phyloP scores from a whole-genome alignment of 2,888 invertebrate genomes.

The Biston betularia region DNA sequence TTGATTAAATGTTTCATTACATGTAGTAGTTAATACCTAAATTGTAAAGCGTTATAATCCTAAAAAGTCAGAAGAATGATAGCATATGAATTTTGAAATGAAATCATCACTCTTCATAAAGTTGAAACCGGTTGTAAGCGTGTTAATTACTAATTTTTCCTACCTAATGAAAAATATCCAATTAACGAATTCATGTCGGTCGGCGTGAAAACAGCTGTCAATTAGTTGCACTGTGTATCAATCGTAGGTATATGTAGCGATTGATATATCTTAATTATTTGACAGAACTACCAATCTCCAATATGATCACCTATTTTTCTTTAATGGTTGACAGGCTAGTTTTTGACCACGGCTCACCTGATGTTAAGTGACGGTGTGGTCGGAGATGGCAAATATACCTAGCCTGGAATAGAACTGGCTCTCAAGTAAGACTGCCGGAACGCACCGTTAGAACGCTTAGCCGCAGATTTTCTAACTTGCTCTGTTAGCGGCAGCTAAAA shows the following conservation, averaged over 20 bases:
- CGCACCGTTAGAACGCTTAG: no score
- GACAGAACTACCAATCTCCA: constrained; percentile 1
- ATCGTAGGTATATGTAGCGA: constrained; percentile 7
- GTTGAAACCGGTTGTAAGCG: constrained; percentile 2
- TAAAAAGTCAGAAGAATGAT: not conserved
- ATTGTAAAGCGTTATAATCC: not conserved
- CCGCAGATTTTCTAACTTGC: no score
- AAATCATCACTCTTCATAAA: not conserved
- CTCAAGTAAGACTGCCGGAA: no score
- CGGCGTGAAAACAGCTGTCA: constrained; percentile 10
- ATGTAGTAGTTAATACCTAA: no score
- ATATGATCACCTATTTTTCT: not conserved
- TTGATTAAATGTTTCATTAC: no score
- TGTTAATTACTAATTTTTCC: constrained; percentile 13
- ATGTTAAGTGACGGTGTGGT: no score
- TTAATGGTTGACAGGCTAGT: no score
- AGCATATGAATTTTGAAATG: not conserved
- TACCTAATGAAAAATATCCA: constrained; percentile 15
- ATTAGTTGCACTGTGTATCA: constrained; percentile 12
- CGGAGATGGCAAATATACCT: no score
- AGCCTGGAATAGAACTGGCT: no score
- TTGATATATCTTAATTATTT: constrained; percentile 6
- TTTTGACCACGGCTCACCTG: no score
- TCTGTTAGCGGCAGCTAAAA: no score
- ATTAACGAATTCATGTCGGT: constrained; percentile 9